Evolutionary conservation across 2,113 vertebrate genomes (phyloP).

Genomic region (Callithrix jacchus): DNA sequence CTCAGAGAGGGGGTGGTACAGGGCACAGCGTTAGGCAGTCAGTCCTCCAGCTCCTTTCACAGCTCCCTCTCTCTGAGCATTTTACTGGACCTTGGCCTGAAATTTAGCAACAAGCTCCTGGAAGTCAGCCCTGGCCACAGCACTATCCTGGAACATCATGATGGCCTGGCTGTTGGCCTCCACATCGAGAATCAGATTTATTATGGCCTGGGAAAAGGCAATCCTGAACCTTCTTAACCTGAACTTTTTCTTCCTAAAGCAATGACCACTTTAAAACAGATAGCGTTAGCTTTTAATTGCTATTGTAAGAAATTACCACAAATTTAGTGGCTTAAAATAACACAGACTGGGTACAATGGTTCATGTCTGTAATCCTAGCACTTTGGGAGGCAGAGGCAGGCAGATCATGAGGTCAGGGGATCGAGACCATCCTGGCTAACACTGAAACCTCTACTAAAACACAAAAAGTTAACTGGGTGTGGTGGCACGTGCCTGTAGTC

Average conservation of each 20-base stretch:
- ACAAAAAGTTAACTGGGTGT: too few species aligned
- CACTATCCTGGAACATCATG: constrained; percentile 73
- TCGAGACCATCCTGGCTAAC: too few species aligned
- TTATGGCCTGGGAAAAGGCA: constrained; percentile 83
- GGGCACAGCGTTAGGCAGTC: constrained; percentile 83
- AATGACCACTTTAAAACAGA: neutral
- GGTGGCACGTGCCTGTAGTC: too few species aligned
- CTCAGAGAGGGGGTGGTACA: constrained; percentile 86
- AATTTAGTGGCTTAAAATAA: neutral
- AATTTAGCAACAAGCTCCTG: constrained; percentile 85
- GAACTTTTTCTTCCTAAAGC: neutral
- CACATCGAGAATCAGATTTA: constrained; percentile 85
- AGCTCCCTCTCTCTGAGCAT: constrained; percentile 79
- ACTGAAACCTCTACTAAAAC: too few species aligned
- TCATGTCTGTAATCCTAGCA: too few species aligned
- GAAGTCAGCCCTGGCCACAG: constrained; percentile 79
- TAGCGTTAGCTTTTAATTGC: neutral
- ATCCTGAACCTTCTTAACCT: neutral
- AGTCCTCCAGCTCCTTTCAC: constrained; percentile 77
- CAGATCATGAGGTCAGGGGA: too few species aligned
- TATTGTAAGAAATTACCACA: neutral
- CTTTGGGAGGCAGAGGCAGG: too few species aligned
- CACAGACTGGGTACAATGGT: neutral
- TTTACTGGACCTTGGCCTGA: constrained; percentile 86
- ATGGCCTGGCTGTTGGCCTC: constrained; percentile 84